Evolutionary conservation across 2,797 vertebrate genomes (phyloP), one percentile per base, ranked within the genome.

Genomic region (Catostomus latipinnis): DNA sequence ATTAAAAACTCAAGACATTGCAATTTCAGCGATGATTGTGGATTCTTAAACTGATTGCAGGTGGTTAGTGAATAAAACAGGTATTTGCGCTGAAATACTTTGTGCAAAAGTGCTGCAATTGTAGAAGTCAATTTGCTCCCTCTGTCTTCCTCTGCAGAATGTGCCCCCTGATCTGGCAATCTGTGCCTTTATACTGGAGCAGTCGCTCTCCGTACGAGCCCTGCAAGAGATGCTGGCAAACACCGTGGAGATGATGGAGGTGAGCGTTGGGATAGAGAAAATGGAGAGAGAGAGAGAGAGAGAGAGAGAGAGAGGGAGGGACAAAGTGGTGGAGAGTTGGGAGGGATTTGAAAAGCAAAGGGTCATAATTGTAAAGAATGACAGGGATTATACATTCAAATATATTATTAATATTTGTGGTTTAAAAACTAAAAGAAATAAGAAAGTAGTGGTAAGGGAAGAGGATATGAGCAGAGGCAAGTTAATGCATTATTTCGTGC

Each of bases 191-290:
- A 88, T 93, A 76, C 89, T 97, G 94, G 96, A 96, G 91, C 96
- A 98, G 93, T 97, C 96, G 6, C 93, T 97, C 75, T 97, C 96
- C 0, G 96, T 97, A 2, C 93, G 96, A n/a, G 96, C 96, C 48
- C 90, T 98, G 84, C 96, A 96, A 90, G 97, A 98, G 93, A 98
- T 98, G 97, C 86, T 98, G 91, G 96, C 97, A 78, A 97, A 97
- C 89, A 96, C 91, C 0, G 93, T 97, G 89, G 96, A 97, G 63
- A 94, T 95, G 71, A 94, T 87, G 0, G 96, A 96, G 93, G 97
- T 97, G 88, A 90, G 91, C 80, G 46, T 34, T 60, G 6, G 4
- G 49, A 18, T 57, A 12, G 43, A n/a, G 1, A 46, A 53, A 5
- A 18, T 16, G 13, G 9, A 72, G 4, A 0, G 13, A 74, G 16